Evolutionary conservation across 1,140 invertebrate species (phyloP).

Genomic region (Calycopis cecrops): DNA sequence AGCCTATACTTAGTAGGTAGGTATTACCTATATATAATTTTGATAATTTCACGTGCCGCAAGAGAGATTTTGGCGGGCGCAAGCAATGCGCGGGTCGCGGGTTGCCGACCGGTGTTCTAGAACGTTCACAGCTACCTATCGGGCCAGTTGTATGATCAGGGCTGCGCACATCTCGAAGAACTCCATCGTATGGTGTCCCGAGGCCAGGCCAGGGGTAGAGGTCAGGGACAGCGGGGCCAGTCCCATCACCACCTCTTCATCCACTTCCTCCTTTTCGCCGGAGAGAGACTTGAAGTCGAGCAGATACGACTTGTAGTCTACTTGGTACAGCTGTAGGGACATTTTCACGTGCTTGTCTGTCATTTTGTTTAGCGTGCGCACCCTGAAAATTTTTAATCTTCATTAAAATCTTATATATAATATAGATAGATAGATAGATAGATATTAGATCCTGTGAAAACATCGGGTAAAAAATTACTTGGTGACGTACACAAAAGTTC

Average conservation of each 20-base stretch:
- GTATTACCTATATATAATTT: too few relatives aligned
- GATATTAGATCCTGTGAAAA: too few relatives aligned
- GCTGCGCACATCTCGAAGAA: slow-evolving; percentile 99
- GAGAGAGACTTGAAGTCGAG: slow-evolving; percentile 98
- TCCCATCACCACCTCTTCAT: slow-evolving; percentile 74
- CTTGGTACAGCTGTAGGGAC: slow-evolving; percentile 98
- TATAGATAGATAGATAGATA: too few relatives aligned
- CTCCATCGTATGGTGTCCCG: slow-evolving; percentile 97
- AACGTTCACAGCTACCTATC: slow-evolving; percentile 74
- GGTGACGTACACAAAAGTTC: too few relatives aligned
- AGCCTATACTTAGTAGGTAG: too few relatives aligned
- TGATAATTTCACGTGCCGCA: too few relatives aligned
- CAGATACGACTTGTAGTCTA: slow-evolving; percentile 97
- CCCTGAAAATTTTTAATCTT: slow-evolving; percentile 75
- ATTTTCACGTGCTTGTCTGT: slow-evolving; percentile 94
- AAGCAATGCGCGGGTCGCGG: too few relatives aligned
- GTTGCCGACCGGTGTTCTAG: too few relatives aligned
- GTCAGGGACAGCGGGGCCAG: slow-evolving; percentile 35
- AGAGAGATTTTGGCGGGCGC: too few relatives aligned
- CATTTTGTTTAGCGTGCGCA: slow-evolving; percentile 90
- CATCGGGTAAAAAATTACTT: too few relatives aligned
- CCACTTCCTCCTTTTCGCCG: slow-evolving; percentile 82
- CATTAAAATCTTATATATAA: too few relatives aligned
- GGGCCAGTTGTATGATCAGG: slow-evolving; percentile 96
- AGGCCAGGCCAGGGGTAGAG: slow-evolving; percentile 56